phyloP scores from a whole-genome alignment of 2,797 vertebrate genomes.

The Spondyliosoma cantharus region DNA sequence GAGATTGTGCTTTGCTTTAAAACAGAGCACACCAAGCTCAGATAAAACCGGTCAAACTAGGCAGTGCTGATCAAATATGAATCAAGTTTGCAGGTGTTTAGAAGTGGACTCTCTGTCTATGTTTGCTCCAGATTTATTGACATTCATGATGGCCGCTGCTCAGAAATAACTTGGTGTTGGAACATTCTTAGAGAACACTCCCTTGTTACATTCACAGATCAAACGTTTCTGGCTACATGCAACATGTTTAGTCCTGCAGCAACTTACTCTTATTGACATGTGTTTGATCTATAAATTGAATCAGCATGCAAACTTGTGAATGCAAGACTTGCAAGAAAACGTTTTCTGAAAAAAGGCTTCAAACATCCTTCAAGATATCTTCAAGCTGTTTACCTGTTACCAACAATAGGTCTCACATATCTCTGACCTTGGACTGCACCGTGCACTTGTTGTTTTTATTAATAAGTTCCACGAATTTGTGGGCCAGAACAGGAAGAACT shows the following conservation, averaged over 20 bases:
- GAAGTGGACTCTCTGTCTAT: no score
- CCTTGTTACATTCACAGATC: not conserved
- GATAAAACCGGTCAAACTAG: no score
- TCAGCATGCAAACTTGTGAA: not conserved
- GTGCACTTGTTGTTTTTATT: conserved; percentile 63
- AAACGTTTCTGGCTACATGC: not conserved
- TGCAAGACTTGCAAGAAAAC: not conserved
- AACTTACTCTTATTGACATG: conserved; percentile 11
- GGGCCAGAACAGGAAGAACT: conserved; percentile 73
- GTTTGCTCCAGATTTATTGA: no score
- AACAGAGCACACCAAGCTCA: no score
- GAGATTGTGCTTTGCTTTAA: no score
- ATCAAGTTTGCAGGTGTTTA: no score
- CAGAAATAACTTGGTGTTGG: no score
- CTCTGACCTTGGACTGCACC: conserved; percentile 64
- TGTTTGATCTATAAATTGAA: conserved; percentile 23
- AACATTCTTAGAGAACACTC: not conserved
- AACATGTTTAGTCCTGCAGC: conserved; percentile 3
- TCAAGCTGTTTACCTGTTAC: conserved; percentile 55
- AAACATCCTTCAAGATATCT: conserved; percentile 27
- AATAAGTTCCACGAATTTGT: conserved; percentile 72
- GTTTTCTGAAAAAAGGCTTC: not conserved
- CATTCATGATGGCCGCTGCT: no score
- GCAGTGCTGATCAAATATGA: no score
- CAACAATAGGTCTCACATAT: conserved; percentile 52